These are phyloP conservation scores for Ephestia elutella DNA, from an alignment of 1,140 invertebrate species.

Conservation along the genomic window DNA sequence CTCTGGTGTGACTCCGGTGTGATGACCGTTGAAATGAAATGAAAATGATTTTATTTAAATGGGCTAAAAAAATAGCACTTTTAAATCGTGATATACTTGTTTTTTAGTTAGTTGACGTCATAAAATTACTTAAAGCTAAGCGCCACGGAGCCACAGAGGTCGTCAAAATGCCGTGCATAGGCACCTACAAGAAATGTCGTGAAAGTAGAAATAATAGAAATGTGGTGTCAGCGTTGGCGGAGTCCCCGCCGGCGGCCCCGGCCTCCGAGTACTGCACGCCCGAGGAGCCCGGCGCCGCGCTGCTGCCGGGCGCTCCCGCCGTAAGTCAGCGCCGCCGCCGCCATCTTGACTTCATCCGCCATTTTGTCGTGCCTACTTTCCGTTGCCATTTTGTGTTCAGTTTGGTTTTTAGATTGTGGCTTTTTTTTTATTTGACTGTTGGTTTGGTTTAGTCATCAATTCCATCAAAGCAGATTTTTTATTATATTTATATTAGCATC, in stretches of 20 bases:
- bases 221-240: constrained; percentile 21
- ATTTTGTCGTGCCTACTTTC: not conserved
- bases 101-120: no score
- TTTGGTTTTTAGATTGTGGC: not conserved
- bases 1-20: no score
- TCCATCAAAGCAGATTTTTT: no score
- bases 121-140: no score
- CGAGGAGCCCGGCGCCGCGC: constrained; percentile 79
- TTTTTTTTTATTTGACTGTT: not conserved
- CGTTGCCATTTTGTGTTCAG: not conserved
- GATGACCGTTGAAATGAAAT: no score
- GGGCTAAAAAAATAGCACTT: no score
- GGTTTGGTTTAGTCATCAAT: no score
- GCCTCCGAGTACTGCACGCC: constrained; percentile 84
- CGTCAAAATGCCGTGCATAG: no score
- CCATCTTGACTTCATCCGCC: constrained; percentile 10
- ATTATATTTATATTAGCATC: not conserved
- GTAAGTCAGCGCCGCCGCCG: constrained; percentile 34
- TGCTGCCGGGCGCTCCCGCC: constrained; percentile 68
- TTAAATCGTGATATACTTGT: no score
- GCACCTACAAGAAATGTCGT: no score
- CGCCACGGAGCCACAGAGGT: no score
- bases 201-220: constrained; percentile 3
- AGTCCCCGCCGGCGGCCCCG: constrained; percentile 64
- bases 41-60: no score